phyloP scores from a whole-genome alignment of 1,140 invertebrate species.

The Drosophila obscura region DNA sequence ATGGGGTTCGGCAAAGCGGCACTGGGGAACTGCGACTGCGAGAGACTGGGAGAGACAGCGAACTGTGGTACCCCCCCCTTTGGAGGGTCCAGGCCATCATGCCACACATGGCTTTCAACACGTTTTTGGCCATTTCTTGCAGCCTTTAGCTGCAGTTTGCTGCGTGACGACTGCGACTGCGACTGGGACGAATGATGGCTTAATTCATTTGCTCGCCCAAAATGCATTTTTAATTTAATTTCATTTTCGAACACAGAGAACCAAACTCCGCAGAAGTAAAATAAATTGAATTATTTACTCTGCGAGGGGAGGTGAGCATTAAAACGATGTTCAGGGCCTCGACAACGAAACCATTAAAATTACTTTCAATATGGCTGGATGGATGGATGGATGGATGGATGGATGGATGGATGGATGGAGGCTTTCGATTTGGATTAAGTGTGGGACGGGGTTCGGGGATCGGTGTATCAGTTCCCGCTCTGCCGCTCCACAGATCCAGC shows the following conservation, averaged over 20 bases:
- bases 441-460: not conserved
- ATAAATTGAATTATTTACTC: conserved; percentile 59
- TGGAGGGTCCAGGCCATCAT: conserved; percentile 9
- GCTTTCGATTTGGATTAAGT: conserved; percentile 72
- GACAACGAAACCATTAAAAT: conserved; percentile 70
- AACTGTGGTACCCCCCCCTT: not conserved
- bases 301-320: conserved; percentile 35
- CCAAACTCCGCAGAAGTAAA: conserved; percentile 1
- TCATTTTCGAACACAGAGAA: conserved; percentile 38
- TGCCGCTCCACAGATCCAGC: not conserved
- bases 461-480: not conserved
- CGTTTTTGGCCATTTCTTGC: conserved; percentile 71
- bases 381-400: not conserved
- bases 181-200: conserved; percentile 60
- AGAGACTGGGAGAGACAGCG: too few species aligned
- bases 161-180: conserved; percentile 61
- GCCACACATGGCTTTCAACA: conserved; percentile 80
- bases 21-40: too few species aligned
- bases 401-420: conserved; percentile 32
- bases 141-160: conserved; percentile 18
- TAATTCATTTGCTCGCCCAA: conserved; percentile 70
- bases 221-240: conserved; percentile 82
- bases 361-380: conserved; percentile 49
- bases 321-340: conserved; percentile 49
- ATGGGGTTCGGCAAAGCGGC: too few species aligned